Base-by-base conservation (phyloP, 2,113 vertebrate genomes). In the Ibidorhyncha struthersii region DNA sequence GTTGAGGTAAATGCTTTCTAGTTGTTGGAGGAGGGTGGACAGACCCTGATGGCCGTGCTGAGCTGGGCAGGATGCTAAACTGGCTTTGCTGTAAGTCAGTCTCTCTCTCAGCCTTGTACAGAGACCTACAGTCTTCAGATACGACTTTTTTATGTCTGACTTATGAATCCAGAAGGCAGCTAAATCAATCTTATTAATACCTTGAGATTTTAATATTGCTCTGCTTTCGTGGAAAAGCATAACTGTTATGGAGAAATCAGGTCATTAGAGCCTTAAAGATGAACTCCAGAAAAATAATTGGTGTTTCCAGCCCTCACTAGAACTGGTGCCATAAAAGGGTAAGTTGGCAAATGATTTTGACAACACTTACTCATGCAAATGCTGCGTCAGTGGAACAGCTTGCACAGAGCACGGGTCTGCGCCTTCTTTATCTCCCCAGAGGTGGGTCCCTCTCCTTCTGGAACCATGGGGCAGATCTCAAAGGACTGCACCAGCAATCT, bases 281-380 rank as follows among this genome's bases (percentile, higher is more conserved):
- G 6, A 89, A 38, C 66, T 87, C 56, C 61, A 50, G 45, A 53
- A 72, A 85, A 87, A 40, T 20, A 84, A 59, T 34, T 38, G 10
- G 8, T 50, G 27, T 53, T 89, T 94, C 45, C 65, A 82, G 49
- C 62, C 73, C 73, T 82, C 77, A 14, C 36, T 91, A 82, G 43
- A 94, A 72, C 7, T 82, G 47, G 22, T 93, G 89, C 61, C 36
- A 3, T 56, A 10, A 8, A 17, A 87, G 83, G 67, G 18, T 74
- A 81, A 93, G n/a, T 5, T 88, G 90, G 79, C 71, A 97, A 56
- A 69, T 14, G 22, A 88, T 93, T 95, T 59, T 90, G 72, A 91
- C 82, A 86, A 72, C 71, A 59, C 65, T 97, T 89, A 94, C 43
- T 79, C 56, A 74, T 74, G 86, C 86, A 95, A 95, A 96, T 80